Evolutionary conservation across 2,888 invertebrate genomes (phyloP).

Genomic region (Monoplex corrugatus): DNA sequence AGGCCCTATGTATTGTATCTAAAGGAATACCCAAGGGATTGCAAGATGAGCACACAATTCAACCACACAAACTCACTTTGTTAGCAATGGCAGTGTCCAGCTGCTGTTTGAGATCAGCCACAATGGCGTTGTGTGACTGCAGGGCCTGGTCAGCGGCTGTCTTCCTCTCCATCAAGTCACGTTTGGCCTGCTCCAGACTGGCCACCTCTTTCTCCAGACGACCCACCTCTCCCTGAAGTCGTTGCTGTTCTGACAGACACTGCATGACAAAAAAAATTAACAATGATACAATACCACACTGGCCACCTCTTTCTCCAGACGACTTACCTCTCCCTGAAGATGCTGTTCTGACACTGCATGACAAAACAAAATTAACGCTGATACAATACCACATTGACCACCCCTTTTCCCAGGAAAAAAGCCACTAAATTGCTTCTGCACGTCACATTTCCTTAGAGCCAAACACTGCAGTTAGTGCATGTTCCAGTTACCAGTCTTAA

Average conservation of each 20-base stretch:
- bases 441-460: too few species aligned
- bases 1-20: too few species aligned
- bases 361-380: too few species aligned
- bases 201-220: slow-evolving; percentile 53
- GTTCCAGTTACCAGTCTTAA: too few species aligned
- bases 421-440: too few species aligned
- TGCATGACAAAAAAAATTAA: slow-evolving; percentile 34
- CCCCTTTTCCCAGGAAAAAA: slow-evolving; percentile 54
- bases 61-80: slow-evolving; percentile 53
- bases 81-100: slow-evolving; percentile 50
- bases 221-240: slow-evolving; percentile 49
- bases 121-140: slow-evolving; percentile 47
- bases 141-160: slow-evolving; percentile 48
- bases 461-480: too few species aligned
- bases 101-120: slow-evolving; percentile 50
- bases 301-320: slow-evolving; percentile 52
- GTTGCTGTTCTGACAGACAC: slow-evolving; percentile 55
- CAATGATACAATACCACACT: too few species aligned
- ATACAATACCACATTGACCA: slow-evolving; percentile 37
- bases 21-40: too few species aligned
- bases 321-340: slow-evolving; percentile 49
- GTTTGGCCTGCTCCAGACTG: slow-evolving; percentile 44
- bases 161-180: slow-evolving; percentile 51
- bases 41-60: too few species aligned
- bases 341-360: slow-evolving; percentile 53